phyloP scores from a whole-genome alignment of 2,113 vertebrate species.

The Lonchura striata region DNA sequence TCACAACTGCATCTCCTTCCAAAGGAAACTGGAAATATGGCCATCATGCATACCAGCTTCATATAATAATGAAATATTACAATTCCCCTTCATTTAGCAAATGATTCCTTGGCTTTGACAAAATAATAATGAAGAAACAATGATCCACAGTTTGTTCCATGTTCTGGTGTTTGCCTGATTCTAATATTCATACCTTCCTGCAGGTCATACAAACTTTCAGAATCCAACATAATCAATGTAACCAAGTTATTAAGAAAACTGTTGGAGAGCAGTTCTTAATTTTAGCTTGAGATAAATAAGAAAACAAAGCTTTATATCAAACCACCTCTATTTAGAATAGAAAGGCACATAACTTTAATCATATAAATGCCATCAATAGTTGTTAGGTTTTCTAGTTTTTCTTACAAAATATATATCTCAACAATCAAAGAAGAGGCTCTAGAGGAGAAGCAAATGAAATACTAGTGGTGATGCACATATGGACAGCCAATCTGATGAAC shows the following conservation, averaged over 20 bases:
- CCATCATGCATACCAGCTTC: not conserved
- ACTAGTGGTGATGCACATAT: slow-evolving; percentile 16
- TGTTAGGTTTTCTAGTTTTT: not conserved
- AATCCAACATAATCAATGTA: not conserved
- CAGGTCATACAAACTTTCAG: not conserved
- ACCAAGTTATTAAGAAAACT: not conserved
- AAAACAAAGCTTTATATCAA: not conserved
- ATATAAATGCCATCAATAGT: not conserved
- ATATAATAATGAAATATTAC: not conserved
- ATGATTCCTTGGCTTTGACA: not conserved
- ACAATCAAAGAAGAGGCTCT: not conserved
- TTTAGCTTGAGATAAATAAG: not conserved
- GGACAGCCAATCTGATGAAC: slow-evolving; percentile 34
- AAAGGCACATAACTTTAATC: not conserved
- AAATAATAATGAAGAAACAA: not conserved
- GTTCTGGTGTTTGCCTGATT: not conserved
- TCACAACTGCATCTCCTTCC: not conserved
- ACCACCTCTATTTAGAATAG: not conserved
- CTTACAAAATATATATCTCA: not conserved
- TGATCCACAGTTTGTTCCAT: not conserved
- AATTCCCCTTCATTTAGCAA: not conserved
- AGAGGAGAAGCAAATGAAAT: not conserved
- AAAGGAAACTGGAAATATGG: not conserved
- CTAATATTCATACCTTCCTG: not conserved
- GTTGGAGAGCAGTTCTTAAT: not conserved